Evolutionary conservation across 2,888 invertebrate genomes (phyloP).

Genomic region (Thymelicus sylvestris): DNA sequence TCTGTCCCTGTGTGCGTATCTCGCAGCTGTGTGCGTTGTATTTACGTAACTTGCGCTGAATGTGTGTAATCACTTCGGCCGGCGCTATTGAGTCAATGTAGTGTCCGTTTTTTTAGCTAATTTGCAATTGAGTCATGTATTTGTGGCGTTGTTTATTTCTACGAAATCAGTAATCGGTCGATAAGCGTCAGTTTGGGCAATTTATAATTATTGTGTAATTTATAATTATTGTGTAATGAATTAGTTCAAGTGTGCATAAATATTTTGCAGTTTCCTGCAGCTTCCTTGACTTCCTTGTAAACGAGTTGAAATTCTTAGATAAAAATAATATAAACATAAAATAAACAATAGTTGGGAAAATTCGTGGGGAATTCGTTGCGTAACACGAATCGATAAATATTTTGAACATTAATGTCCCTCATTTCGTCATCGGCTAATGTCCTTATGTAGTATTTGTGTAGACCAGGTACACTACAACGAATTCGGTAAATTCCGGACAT

Average conservation of each 20-base stretch:
- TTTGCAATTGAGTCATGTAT: conserved; percentile 80
- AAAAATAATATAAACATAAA: neutral
- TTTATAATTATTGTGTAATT: too few species aligned
- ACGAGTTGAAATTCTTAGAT: neutral
- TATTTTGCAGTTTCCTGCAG: neutral
- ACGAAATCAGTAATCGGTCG: conserved; percentile 61
- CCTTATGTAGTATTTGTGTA: neutral
- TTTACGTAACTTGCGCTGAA: conserved; percentile 76
- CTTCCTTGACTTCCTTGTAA: conserved; percentile 5
- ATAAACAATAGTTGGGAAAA: neutral
- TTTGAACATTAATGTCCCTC: neutral
- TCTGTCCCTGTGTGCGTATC: conserved; percentile 54
- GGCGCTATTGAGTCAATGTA: conserved; percentile 76
- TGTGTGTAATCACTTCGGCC: conserved; percentile 72
- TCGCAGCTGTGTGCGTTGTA: conserved; percentile 60
- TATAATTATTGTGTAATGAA: conserved; percentile 58
- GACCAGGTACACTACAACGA: too few species aligned
- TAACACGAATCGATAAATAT: neutral
- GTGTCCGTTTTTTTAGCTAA: conserved; percentile 77
- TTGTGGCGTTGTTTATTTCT: conserved; percentile 62
- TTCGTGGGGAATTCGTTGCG: neutral
- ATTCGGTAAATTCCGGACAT: neutral
- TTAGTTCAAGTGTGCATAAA: conserved; percentile 39
- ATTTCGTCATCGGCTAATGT: neutral
- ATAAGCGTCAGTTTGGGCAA: conserved; percentile 58